These are phyloP conservation scores for Diabrotica balteata DNA, from an alignment of 2,888 invertebrate genomes.

Conservation along the genomic window DNA sequence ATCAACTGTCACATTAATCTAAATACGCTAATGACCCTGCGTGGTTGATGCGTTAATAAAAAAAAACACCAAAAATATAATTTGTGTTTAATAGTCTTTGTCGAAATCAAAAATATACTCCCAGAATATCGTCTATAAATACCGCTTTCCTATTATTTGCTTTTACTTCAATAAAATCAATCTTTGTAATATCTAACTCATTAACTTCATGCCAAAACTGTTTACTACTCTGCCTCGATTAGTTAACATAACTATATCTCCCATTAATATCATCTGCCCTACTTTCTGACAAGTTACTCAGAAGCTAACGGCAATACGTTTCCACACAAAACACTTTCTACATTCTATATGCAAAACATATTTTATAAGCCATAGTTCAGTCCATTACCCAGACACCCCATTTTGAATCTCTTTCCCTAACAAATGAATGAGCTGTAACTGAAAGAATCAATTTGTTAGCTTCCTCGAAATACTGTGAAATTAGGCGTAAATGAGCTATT, in stretches of 20 bases:
- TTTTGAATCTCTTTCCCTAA: background rate
- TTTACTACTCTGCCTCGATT: background rate
- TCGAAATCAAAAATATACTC: no score
- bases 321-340: background rate
- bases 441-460: conserved; percentile 1
- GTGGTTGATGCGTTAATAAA: no score
- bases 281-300: no score
- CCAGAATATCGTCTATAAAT: no score
- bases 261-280: no score
- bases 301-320: no score
- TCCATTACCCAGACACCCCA: background rate
- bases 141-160: no score
- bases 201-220: background rate
- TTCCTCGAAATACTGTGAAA: conserved; percentile 1
- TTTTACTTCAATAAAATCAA: no score
- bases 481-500: conserved; percentile 5
- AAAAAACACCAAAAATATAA: no score
- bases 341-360: background rate
- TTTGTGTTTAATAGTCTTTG: no score
- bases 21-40: no score
- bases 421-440: background rate
- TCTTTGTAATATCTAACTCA: background rate
- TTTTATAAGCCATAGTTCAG: background rate
- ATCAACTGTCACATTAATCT: no score
- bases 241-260: background rate